A percentile compares a stretch with the other conserved stretches of the same genome.
Conservation (phyloP, 2,797 vertebrate species). For the Phalloptychus januarius region DNA sequence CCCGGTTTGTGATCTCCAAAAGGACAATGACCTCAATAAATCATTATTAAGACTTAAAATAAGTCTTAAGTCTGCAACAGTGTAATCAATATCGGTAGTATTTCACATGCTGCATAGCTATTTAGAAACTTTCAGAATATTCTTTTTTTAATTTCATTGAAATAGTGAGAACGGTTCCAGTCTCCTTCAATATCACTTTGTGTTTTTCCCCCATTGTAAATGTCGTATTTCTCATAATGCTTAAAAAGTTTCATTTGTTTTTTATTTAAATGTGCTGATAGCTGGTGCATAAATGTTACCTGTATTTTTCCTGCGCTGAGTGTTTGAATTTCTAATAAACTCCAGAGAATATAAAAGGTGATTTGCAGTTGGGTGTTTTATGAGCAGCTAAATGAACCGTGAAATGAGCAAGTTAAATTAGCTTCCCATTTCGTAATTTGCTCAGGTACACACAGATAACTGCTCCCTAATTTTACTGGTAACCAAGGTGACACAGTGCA, state of each 20-base stretch:
- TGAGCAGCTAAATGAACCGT: slow-evolving; percentile 60
- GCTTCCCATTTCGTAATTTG: slow-evolving; percentile 59
- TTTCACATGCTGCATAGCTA: slow-evolving; percentile 11
- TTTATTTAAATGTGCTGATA: background rate
- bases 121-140: slow-evolving; percentile 18
- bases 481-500: slow-evolving; percentile 22
- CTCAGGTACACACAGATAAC: slow-evolving; percentile 56
- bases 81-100: background rate
- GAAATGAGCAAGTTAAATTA: slow-evolving; percentile 68
- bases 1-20: background rate
- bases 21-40: background rate
- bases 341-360: slow-evolving; percentile 44
- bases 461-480: slow-evolving; percentile 19
- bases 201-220: background rate
- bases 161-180: background rate
- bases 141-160: slow-evolving; percentile 12
- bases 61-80: background rate
- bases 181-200: background rate
- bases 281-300: background rate
- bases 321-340: slow-evolving; percentile 46
- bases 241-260: background rate
- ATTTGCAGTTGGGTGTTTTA: slow-evolving; percentile 58
- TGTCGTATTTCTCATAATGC: background rate
- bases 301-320: slow-evolving; percentile 1
- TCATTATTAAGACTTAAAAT: slow-evolving; percentile 3